Evolutionary conservation across 2,888 invertebrate genomes (phyloP), one percentile per base, ranked within the genome.

Genomic region (Criorhina ranunculi): DNA sequence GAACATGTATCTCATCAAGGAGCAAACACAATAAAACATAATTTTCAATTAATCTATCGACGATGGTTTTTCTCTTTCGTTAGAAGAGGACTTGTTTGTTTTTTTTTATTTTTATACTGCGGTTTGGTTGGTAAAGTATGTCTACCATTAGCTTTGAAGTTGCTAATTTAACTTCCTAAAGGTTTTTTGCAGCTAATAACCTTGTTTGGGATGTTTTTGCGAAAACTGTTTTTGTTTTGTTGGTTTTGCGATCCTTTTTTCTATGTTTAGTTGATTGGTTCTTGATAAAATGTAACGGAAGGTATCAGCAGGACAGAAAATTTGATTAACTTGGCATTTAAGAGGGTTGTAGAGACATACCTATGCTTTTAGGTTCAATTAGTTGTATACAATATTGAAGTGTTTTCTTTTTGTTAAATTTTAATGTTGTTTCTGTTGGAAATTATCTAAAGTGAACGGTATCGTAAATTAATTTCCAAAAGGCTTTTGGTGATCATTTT

Each of bases 21-120:
- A 70, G 66, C 60, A 75, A 85, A 85, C 80, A 80, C 55, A 85
- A 80, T 85, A 80, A 80, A 85, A 85, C 75, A 80, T 85, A 76
- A 80, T 85, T 85, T 80, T 85, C 55, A 69, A 85, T 85, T 80
- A 80, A 80, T 85, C 80, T 80, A 66, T 80, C 76, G 64, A 73
- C 37, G 64, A 73, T 31, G 42, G 37, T 15, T n/a, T 51, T 42
- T 70, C 46, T 72, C 12, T 67, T 29, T 8, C 12, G 29, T 33
- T 46, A 40, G 46, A 76, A 49, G 33, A 49, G 40, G 57, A 35
- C 33, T 40, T 49, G 40, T 11, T 15, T 7, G 8, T 51, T 42
- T 49, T 53, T 31, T 57, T 33, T 11, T 33, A 42, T 42, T 51
- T 62, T 67, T 35, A n/a, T 33, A 15, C 29, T 66, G 44, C 11